Percentiles rank a stretch among this genome's conserved stretches.
phyloP scores from a whole-genome alignment of 2,888 invertebrate species.

The Orchestes rusci region DNA sequence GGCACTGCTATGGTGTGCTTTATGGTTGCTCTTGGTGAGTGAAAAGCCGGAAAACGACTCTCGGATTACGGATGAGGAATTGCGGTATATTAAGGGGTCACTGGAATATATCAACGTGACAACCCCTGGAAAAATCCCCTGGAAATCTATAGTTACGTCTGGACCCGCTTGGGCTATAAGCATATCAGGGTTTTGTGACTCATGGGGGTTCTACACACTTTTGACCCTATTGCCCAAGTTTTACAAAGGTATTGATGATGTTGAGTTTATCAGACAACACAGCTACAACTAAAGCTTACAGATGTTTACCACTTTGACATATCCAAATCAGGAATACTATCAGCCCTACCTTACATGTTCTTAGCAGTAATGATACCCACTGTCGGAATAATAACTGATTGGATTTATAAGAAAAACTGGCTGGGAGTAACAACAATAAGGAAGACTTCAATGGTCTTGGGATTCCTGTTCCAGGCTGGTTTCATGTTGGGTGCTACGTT shows the following conservation, averaged over 20 bases:
- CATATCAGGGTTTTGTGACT: constrained; percentile 77
- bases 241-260: too few relatives aligned
- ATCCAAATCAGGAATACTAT: constrained; percentile 45
- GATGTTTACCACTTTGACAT: constrained; percentile 20
- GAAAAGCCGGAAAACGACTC: constrained; percentile 71
- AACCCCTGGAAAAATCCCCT: too few relatives aligned
- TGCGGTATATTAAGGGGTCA: constrained; percentile 56
- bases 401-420: constrained; percentile 55
- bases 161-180: constrained; percentile 77
- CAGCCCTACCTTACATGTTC: constrained; percentile 80
- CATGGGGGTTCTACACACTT: constrained; percentile 85
- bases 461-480: constrained; percentile 68
- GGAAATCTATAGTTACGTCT: constrained; percentile 68
- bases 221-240: constrained; percentile 19
- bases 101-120: not conserved
- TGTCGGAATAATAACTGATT: constrained; percentile 78
- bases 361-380: constrained; percentile 75
- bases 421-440: constrained; percentile 66
- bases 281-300: too few relatives aligned
- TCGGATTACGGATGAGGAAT: constrained; percentile 62
- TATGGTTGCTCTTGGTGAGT: constrained; percentile 63
- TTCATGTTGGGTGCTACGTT: constrained; percentile 81
- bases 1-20: constrained; percentile 61
- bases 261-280: too few relatives aligned
- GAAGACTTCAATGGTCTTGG: constrained; percentile 60